Evolutionary conservation across 2,113 vertebrate genomes (phyloP).

Genomic region (Ailurus styani): DNA sequence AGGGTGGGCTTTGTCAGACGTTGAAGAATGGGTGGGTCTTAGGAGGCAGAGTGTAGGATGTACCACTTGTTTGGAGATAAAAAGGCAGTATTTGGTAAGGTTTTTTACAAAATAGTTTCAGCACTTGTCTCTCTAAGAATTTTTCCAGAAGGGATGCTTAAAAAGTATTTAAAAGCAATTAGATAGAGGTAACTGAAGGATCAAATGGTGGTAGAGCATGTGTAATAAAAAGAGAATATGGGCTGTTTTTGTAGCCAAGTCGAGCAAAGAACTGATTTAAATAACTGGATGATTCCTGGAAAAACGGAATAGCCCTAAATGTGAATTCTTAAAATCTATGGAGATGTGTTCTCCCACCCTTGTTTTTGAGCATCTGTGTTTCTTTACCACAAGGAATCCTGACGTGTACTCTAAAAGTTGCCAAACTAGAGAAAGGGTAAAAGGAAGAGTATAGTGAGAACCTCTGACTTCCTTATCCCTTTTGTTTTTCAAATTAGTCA

Average conservation of each 20-base stretch:
- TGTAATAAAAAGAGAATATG: conserved; percentile 18
- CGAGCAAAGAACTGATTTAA: conserved; percentile 17
- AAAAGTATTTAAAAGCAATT: conserved; percentile 35
- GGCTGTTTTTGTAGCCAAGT: neutral
- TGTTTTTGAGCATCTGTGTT: neutral
- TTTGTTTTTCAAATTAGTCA: neutral
- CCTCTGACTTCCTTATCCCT: neutral
- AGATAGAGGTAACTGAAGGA: neutral
- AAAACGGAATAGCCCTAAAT: neutral
- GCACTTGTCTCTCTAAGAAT: conserved; percentile 22
- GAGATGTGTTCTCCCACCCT: neutral
- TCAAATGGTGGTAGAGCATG: neutral
- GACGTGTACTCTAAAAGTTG: neutral
- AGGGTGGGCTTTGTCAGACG: neutral
- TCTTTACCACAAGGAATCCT: neutral
- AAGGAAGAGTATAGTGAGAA: neutral
- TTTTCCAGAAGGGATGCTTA: conserved; percentile 36
- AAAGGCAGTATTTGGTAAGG: neutral
- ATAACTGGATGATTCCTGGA: neutral
- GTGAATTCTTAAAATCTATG: neutral
- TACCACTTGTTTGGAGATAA: neutral
- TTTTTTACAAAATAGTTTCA: conserved; percentile 23
- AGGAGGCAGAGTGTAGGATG: neutral
- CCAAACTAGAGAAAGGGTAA: neutral
- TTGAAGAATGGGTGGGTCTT: neutral